Conservation (phyloP, 2,797 vertebrate genomes). For the Phoxinus dragarum region DNA sequence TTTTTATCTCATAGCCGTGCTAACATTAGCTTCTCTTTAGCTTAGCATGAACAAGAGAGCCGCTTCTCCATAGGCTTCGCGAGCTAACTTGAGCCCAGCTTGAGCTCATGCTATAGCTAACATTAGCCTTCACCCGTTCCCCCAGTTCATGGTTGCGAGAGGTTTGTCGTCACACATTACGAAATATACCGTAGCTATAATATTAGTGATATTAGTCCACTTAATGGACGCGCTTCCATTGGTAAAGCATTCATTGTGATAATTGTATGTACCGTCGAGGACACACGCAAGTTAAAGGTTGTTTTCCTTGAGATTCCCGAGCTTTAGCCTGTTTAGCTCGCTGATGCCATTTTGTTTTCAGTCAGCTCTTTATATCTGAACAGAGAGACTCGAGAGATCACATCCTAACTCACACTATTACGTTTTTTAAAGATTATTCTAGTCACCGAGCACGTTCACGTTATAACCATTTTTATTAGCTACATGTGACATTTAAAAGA, state of each 20-base stretch:
- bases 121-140: constrained; percentile 17
- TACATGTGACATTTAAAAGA: neutral
- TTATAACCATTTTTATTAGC: neutral
- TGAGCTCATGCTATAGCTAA: constrained; percentile 16
- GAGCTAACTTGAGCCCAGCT: neutral
- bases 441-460: neutral
- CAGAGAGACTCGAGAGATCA: neutral
- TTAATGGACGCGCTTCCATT: neutral
- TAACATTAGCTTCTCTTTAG: constrained; percentile 42
- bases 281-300: neutral
- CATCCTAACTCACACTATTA: neutral
- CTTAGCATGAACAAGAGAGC: neutral
- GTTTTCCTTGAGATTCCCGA: constrained; percentile 7
- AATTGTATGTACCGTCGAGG: neutral
- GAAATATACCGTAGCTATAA: neutral
- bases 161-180: constrained; percentile 16
- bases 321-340: constrained; percentile 27
- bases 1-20: constrained; percentile 22
- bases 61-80: neutral
- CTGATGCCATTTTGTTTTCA: constrained; percentile 63
- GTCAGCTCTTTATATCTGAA: constrained; percentile 28
- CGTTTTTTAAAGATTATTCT: neutral
- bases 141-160: neutral
- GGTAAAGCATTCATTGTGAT: neutral
- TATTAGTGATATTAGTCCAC: neutral